Evolutionary conservation across 1,140 invertebrate genomes (phyloP).

Genomic region (Diorhabda sublineata): DNA sequence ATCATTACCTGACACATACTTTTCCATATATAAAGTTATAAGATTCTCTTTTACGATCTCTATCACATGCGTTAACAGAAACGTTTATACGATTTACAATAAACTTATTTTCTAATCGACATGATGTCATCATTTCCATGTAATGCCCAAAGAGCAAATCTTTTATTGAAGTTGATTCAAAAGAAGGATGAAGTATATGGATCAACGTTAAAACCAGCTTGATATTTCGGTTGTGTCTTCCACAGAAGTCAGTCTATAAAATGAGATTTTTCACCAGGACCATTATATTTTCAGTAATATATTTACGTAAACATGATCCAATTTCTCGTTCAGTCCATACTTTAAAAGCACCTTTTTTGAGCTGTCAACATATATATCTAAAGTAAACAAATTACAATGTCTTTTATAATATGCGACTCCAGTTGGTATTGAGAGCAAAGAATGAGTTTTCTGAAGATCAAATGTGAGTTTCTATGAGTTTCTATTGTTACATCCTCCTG

Average conservation of each 20-base stretch:
- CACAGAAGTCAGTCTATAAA: slow-evolving; percentile 45
- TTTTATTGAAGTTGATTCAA: slow-evolving; percentile 36
- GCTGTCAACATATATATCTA: too few relatives aligned
- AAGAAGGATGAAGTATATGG: slow-evolving; percentile 30
- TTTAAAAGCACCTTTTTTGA: background rate
- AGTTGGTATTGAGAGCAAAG: background rate
- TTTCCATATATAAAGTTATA: too few relatives aligned
- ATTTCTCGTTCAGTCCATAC: slow-evolving; percentile 20
- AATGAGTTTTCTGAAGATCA: background rate
- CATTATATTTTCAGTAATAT: slow-evolving; percentile 32
- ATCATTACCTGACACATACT: too few relatives aligned
- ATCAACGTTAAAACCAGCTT: slow-evolving; percentile 43
- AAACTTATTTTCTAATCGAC: too few relatives aligned
- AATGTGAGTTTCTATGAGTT: background rate
- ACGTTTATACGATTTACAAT: too few relatives aligned
- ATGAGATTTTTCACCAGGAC: slow-evolving; percentile 34
- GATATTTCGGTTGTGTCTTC: slow-evolving; percentile 45
- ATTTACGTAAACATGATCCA: slow-evolving; percentile 35
- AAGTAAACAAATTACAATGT: background rate
- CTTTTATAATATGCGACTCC: background rate
- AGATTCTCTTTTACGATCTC: too few relatives aligned
- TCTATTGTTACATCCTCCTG: background rate
- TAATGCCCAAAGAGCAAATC: slow-evolving; percentile 41
- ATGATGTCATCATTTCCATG: too few relatives aligned
- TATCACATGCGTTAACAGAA: too few relatives aligned